Evolutionary conservation across 2,888 invertebrate species (phyloP).

Genomic region (Furcula furcula): DNA sequence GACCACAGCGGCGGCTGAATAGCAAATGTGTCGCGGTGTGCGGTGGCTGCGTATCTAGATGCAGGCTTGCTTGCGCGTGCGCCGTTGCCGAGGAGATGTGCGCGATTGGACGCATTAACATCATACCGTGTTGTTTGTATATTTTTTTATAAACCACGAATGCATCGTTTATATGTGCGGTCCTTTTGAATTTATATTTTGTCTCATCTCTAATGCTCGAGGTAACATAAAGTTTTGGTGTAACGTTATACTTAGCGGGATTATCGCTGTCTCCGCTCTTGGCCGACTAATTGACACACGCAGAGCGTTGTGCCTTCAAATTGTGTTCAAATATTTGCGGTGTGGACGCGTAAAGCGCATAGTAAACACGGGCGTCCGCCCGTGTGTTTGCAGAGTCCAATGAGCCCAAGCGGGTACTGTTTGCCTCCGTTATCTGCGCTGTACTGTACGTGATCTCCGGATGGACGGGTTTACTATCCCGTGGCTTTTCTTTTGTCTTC

Average conservation of each 20-base stretch:
- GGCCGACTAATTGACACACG: conserved; percentile 52
- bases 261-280: conserved; percentile 33
- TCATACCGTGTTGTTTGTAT: conserved; percentile 35
- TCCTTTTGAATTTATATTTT: conserved; percentile 45
- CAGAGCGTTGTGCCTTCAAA: conserved; percentile 71
- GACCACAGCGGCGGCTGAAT: conserved; percentile 50
- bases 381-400: conserved; percentile 63
- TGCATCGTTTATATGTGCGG: conserved; percentile 35
- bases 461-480: conserved; percentile 38
- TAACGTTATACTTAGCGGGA: conserved; percentile 35
- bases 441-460: conserved; percentile 54
- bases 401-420: conserved; percentile 49
- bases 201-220: conserved; percentile 19
- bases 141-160: conserved; percentile 40
- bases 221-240: conserved; percentile 18
- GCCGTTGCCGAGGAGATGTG: conserved; percentile 46
- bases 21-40: conserved; percentile 63
- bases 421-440: conserved; percentile 48
- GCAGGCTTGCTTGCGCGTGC: conserved; percentile 39
- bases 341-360: conserved; percentile 57
- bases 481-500: conserved; percentile 43
- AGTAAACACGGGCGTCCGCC: conserved; percentile 53
- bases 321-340: conserved; percentile 72
- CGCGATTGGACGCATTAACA: conserved; percentile 57
- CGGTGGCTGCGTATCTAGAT: conserved; percentile 54